Conservation (phyloP, 2,888 invertebrate genomes). For the Yponomeuta malinellus region DNA sequence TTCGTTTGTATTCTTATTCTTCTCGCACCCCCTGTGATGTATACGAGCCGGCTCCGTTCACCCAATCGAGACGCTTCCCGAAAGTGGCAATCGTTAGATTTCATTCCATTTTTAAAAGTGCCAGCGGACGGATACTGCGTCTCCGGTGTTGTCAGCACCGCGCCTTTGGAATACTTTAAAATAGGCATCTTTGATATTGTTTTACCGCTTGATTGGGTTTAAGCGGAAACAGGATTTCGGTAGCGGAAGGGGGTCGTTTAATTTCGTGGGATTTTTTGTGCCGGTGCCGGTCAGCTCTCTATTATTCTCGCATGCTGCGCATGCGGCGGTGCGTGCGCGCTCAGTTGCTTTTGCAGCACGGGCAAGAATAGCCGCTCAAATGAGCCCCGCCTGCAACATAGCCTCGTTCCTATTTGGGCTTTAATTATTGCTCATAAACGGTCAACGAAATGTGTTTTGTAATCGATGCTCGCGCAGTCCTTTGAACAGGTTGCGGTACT, state of each 20-base stretch:
- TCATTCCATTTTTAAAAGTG: constrained; percentile 61
- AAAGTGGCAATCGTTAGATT: constrained; percentile 58
- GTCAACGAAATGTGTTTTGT: constrained; percentile 46
- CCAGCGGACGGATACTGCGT: constrained; percentile 65
- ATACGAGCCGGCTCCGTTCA: constrained; percentile 48
- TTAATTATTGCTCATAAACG: constrained; percentile 42
- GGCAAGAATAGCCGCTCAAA: constrained; percentile 65
- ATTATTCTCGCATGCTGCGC: constrained; percentile 52
- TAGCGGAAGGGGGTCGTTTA: constrained; percentile 50
- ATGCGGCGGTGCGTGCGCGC: constrained; percentile 54
- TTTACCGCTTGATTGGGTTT: constrained; percentile 55
- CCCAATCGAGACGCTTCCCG: constrained; percentile 45
- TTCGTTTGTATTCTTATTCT: constrained; percentile 37
- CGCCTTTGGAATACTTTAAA: constrained; percentile 33
- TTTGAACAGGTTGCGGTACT: constrained; percentile 32
- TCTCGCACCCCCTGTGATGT: constrained; percentile 60
- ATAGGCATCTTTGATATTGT: constrained; percentile 42
- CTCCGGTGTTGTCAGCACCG: constrained; percentile 65
- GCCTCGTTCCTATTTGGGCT: constrained; percentile 28
- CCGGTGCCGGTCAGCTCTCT: constrained; percentile 46
- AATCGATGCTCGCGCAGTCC: constrained; percentile 37
- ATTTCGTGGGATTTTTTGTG: constrained; percentile 46
- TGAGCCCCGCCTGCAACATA: constrained; percentile 32
- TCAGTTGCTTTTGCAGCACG: constrained; percentile 67
- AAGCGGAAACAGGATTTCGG: constrained; percentile 57